Percentiles rank a stretch among this genome's conserved stretches.
phyloP scores from a whole-genome alignment of 2,888 invertebrate genomes.

The Cephus rjabovi region DNA sequence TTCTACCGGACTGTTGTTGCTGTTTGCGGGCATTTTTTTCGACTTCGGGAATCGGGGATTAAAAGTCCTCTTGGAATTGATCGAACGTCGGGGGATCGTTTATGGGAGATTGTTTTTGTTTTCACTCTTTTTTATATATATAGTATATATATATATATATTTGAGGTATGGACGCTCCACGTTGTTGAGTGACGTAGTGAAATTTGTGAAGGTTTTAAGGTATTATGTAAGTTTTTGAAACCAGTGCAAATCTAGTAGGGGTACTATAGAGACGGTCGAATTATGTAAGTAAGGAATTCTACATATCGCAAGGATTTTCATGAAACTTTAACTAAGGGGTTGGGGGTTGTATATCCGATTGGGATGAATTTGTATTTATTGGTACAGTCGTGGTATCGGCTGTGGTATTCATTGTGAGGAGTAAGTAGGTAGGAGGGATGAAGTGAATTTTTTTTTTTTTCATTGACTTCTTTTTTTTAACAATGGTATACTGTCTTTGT shows the following conservation, averaged over 20 bases:
- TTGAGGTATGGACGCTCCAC: not conserved
- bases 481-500: not conserved
- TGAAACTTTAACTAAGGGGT: not conserved
- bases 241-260: conserved; percentile 23
- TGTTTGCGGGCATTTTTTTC: not conserved
- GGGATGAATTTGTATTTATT: conserved; percentile 17
- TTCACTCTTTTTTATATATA: not conserved
- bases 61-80: conserved; percentile 29
- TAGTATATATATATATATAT: not conserved
- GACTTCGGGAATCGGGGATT: conserved; percentile 37
- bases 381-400: not conserved
- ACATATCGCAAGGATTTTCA: conserved; percentile 25
- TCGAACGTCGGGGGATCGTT: conserved; percentile 26
- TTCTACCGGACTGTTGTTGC: not conserved
- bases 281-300: conserved; percentile 26
- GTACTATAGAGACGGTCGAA: conserved; percentile 10
- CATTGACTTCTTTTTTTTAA: not conserved
- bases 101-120: conserved; percentile 10
- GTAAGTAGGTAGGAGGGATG: not conserved
- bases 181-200: not conserved
- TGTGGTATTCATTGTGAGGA: not conserved
- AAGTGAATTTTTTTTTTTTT: conserved; percentile 5
- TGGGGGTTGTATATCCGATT: not conserved
- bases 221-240: conserved; percentile 7
- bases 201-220: not conserved